A percentile compares a stretch with the other conserved stretches of the same genome.
Conservation (phyloP, 2,113 vertebrate genomes). For the Mesitornis unicolor region DNA sequence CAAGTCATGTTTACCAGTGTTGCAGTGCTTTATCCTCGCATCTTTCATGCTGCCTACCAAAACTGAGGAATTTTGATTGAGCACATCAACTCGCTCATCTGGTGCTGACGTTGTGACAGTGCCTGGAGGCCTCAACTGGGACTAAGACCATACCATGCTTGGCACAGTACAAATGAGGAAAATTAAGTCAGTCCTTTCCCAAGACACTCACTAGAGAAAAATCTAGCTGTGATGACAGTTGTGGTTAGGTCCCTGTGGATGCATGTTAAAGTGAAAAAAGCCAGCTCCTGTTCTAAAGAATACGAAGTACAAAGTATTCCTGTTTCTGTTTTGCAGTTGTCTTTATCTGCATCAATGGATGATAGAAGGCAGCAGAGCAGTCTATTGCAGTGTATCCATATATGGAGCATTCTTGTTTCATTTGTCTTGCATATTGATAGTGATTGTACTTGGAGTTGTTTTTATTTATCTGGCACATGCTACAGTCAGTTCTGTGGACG, state of each 20-base stretch:
- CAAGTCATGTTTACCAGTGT: neutral
- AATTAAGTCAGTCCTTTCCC: slow-evolving; percentile 13
- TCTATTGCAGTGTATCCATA: neutral
- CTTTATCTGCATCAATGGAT: neutral
- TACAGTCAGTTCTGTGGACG: neutral
- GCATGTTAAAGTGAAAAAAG: neutral
- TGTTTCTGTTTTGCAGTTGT: neutral
- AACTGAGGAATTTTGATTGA: neutral
- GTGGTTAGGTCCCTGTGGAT: neutral
- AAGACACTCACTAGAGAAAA: neutral
- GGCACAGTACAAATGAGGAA: neutral
- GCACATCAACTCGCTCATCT: neutral
- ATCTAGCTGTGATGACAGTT: neutral
- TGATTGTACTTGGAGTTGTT: neutral
- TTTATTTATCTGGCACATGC: neutral
- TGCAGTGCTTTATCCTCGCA: neutral
- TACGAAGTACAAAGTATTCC: neutral
- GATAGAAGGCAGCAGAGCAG: neutral
- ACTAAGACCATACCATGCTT: neutral
- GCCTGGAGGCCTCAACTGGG: neutral
- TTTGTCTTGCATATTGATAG: neutral
- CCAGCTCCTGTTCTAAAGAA: neutral
- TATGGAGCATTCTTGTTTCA: neutral
- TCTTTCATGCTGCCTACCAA: neutral
- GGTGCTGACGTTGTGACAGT: neutral